These are phyloP conservation scores for Drosophila sp. DNA, from an alignment of 1,140 invertebrate species.

Conservation along the genomic window DNA sequence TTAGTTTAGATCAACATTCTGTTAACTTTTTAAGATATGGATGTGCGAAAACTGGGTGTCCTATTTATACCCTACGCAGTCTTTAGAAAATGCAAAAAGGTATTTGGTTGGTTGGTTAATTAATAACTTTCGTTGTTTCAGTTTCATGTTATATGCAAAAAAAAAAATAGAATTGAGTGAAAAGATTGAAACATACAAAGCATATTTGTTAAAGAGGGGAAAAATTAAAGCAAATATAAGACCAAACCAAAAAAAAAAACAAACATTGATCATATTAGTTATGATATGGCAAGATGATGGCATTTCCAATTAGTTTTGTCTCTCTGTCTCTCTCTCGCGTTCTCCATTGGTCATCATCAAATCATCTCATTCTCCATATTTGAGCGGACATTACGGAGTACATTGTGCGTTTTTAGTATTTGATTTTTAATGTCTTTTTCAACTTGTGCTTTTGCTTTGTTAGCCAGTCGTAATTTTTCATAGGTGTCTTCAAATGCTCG, in stretches of 20 bases:
- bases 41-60: constrained; percentile 29
- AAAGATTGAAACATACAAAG: constrained; percentile 18
- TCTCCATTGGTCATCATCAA: constrained; percentile 32
- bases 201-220: constrained; percentile 25
- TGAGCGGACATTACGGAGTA: constrained; percentile 85
- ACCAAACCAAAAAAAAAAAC: not conserved
- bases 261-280: constrained; percentile 18
- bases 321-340: not conserved
- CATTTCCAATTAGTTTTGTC: constrained; percentile 35
- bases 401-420: constrained; percentile 85
- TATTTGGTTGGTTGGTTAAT: constrained; percentile 31
- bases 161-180: constrained; percentile 19
- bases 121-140: constrained; percentile 51
- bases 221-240: not conserved
- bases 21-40: constrained; percentile 20
- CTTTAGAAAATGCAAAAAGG: constrained; percentile 62
- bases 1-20: constrained; percentile 12
- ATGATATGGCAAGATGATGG: constrained; percentile 31
- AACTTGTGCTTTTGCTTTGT: constrained; percentile 85
- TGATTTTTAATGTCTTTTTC: constrained; percentile 86
- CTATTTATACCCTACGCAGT: constrained; percentile 51
- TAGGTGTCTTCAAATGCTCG: constrained; percentile 85
- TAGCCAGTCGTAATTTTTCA: constrained; percentile 84
- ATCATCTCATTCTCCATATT: constrained; percentile 83
- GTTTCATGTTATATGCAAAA: constrained; percentile 20